These are phyloP conservation scores for Hylyphantes graminicola DNA, from an alignment of 1,140 invertebrate species.

Conservation along the genomic window DNA sequence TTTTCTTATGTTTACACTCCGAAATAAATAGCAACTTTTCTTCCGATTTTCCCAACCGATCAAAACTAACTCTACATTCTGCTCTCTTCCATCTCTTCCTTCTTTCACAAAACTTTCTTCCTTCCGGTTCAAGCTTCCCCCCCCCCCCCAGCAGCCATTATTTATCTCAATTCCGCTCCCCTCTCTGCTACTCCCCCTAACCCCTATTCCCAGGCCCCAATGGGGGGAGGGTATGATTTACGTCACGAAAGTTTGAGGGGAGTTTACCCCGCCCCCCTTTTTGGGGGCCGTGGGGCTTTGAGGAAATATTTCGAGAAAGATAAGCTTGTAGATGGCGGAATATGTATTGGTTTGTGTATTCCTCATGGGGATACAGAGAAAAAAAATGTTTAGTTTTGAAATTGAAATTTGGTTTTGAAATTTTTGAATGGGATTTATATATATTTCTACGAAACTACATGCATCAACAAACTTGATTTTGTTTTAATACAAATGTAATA, in stretches of 20 bases:
- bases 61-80: neutral
- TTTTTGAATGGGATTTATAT: no score
- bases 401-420: no score
- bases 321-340: neutral
- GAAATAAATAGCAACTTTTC: no score
- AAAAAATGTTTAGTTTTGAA: no score
- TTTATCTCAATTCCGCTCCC: neutral
- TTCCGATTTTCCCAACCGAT: no score
- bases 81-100: neutral
- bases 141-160: neutral
- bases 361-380: no score
- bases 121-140: slow-evolving; percentile 15
- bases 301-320: neutral
- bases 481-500: no score
- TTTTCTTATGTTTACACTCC: no score
- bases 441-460: no score
- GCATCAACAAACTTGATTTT: no score
- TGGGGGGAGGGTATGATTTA: slow-evolving; percentile 17
- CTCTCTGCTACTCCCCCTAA: neutral
- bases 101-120: slow-evolving; percentile 27
- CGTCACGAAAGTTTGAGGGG: neutral
- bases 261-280: neutral
- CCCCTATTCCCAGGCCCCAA: slow-evolving; percentile 35
- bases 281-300: slow-evolving; percentile 10
- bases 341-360: no score